Evolutionary conservation across 2,888 invertebrate species (phyloP), one percentile per base, ranked within the genome.

Genomic region (Watsonalla cultraria): DNA sequence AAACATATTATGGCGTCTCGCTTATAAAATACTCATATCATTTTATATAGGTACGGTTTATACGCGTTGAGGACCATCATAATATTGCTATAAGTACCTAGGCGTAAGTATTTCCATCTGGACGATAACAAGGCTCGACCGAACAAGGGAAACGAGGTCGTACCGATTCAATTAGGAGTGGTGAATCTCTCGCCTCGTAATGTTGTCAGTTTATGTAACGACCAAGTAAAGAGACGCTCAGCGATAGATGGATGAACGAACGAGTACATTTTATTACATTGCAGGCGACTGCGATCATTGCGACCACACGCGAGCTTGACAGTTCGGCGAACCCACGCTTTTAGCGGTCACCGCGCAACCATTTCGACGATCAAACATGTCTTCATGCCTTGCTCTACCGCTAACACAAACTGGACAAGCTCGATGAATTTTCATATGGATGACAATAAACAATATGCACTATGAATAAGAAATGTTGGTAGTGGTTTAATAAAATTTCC

Each of bases 251-350:
- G 39, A 39, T 42, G 11, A 45, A 9, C 13, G 37, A 37, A 45
- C 45, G 5, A 33, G 46, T 15, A 15, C 35, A 52, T 57, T 58
- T 63, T 56, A 57, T 57, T 55, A 51, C 53, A 45, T 47, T 45
- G 49, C 33, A 51, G 35, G 37, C 48, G 42, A 46, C 14, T 47
- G 56, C 63, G 68, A 68, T 67, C 72, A 46, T n/a, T 47, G 56
- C 63, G 68, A 68, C 68, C 72, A 70, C 70, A 73, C 71, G 64
- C 67, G 64, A 53, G 52, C 62, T 33, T 54, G 57, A 51, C 60
- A 55, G 65, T 72, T 66, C 69, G 72, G 61, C 68, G 70, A 71
- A 67, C 68, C 59, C 62, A 61, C 60, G 56, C 59, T 54, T 50
- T 49, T 56, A 59, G 58, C 59, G 55, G 55, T 54, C 51, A 53